A percentile compares a stretch with the other conserved stretches of the same genome.
Conservation (phyloP, 2,888 invertebrate species). For the Uloborus plumipes region DNA sequence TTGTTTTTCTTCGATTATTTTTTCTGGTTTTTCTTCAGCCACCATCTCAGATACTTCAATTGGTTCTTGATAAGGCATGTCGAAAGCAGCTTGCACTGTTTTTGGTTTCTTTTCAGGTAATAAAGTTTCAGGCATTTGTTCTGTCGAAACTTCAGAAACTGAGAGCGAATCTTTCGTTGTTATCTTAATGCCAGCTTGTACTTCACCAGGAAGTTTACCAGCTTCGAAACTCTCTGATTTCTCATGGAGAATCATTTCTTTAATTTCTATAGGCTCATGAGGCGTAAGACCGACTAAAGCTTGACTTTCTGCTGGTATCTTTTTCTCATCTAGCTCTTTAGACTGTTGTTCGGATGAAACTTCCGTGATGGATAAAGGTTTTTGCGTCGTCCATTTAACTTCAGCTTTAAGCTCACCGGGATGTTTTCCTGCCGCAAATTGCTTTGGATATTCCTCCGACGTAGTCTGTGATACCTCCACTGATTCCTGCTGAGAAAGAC, state of each 20-base stretch:
- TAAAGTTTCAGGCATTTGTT: constrained; percentile 46
- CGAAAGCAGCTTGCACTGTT: constrained; percentile 40
- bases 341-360: constrained; percentile 38
- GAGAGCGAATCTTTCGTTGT: constrained; percentile 54
- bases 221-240: constrained; percentile 58
- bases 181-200: constrained; percentile 50
- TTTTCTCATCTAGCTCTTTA: constrained; percentile 29
- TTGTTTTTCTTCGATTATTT: constrained; percentile 45
- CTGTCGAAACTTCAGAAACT: constrained; percentile 50
- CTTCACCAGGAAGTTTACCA: constrained; percentile 62
- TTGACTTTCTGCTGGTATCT: constrained; percentile 29
- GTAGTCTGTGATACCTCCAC: constrained; percentile 37
- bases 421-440: constrained; percentile 56
- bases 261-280: constrained; percentile 55
- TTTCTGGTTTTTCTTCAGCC: constrained; percentile 51
- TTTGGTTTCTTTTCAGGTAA: constrained; percentile 40
- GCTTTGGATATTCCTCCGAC: constrained; percentile 55
- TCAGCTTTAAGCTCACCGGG: constrained; percentile 61
- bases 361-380: constrained; percentile 52
- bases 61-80: constrained; percentile 45
- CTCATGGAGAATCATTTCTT: constrained; percentile 54
- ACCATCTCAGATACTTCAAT: constrained; percentile 50
- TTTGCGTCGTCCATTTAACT: constrained; percentile 51
- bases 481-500: constrained; percentile 28
- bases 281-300: constrained; percentile 45